Evolutionary conservation across 2,797 vertebrate species (phyloP).

Genomic region (Rhinoraja longicauda): DNA sequence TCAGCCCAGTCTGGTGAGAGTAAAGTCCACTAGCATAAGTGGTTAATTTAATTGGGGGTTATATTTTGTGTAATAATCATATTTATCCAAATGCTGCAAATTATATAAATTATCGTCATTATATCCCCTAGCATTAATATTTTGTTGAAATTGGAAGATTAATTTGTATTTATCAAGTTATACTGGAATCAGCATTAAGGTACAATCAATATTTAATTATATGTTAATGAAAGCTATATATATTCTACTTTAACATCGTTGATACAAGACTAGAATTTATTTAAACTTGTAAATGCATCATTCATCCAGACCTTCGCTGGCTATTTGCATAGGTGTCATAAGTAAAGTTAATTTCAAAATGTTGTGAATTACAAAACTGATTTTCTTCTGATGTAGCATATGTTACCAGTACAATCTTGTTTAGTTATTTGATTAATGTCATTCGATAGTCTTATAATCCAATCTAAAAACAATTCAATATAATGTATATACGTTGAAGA

Average conservation of each 20-base stretch:
- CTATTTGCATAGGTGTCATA: constrained; percentile 16
- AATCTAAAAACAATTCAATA: background rate
- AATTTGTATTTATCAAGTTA: constrained; percentile 9
- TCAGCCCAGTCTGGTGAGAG: background rate
- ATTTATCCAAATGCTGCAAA: constrained; percentile 1
- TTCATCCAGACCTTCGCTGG: constrained; percentile 25
- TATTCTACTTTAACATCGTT: background rate
- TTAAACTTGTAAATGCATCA: constrained; percentile 2
- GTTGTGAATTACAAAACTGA: background rate
- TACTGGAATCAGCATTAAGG: background rate
- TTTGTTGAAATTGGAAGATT: constrained; percentile 3
- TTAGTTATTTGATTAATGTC: background rate
- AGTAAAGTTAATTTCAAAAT: background rate
- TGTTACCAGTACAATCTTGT: background rate
- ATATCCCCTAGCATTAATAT: background rate
- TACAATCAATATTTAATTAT: constrained; percentile 9
- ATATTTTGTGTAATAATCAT: background rate
- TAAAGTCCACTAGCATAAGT: background rate
- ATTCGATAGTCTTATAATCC: background rate
- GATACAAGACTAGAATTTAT: constrained; percentile 1
- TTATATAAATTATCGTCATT: constrained; percentile 6
- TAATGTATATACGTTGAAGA: background rate
- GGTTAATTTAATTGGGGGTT: background rate
- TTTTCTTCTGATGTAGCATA: background rate
- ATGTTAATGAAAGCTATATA: constrained; percentile 9